Evolutionary conservation across 2,797 vertebrate genomes (phyloP).

Genomic region (Gymnodraco acuticeps): DNA sequence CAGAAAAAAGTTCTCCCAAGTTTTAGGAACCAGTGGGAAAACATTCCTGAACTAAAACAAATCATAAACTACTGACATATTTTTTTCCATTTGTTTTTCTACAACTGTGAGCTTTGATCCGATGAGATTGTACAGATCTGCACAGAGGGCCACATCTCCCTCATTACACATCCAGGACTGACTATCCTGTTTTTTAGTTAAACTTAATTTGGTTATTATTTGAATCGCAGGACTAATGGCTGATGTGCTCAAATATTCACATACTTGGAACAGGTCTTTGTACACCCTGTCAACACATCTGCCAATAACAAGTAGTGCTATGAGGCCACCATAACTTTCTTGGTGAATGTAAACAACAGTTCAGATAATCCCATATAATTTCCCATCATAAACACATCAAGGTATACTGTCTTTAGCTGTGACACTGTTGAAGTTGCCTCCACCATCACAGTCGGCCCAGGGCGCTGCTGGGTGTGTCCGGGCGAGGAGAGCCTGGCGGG

Average conservation of each 20-base stretch:
- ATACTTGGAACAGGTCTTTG: neutral
- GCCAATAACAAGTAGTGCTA: neutral
- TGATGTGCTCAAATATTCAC: neutral
- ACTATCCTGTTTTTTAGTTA: neutral
- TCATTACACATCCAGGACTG: neutral
- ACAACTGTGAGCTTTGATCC: no score
- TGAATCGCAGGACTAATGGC: neutral
- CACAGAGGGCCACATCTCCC: no score
- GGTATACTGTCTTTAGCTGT: neutral
- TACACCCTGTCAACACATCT: neutral
- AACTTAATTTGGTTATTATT: neutral
- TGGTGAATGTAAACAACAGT: neutral
- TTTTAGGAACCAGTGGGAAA: no score
- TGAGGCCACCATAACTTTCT: neutral
- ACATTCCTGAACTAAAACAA: no score
- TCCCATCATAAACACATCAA: slow-evolving; percentile 4
- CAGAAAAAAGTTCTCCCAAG: no score
- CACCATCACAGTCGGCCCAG: slow-evolving; percentile 9
- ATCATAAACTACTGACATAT: no score
- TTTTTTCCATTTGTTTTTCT: no score
- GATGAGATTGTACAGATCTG: no score
- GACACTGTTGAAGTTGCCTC: slow-evolving; percentile 15
- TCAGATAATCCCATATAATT: neutral
- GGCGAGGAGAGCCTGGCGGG: slow-evolving; percentile 11
- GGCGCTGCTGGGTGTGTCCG: slow-evolving; percentile 34